Base-by-base conservation (phyloP, 2,888 invertebrate species). In the Diplolepis rosae region DNA sequence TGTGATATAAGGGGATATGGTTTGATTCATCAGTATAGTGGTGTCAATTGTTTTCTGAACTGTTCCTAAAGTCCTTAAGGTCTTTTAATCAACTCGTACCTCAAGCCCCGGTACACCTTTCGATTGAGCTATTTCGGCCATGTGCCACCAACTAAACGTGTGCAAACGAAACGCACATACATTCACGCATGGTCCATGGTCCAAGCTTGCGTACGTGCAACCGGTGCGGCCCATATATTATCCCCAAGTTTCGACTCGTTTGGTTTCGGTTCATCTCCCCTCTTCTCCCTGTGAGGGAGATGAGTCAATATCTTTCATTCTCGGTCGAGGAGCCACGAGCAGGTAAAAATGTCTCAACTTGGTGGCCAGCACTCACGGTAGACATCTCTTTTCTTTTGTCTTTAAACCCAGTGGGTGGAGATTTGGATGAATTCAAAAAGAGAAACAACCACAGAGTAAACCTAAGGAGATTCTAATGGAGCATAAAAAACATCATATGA, bases 261-360 rank as follows among this genome's bases (percentile, higher is more conserved):
- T n/a, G 4, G 24, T 42, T 71, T 52, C 51, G 56, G 24, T 27
- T 54, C 18, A 15, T 77, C 77, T 67, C 72, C 74, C 56, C 65
- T 71, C 69, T 69, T 52, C 66, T 70, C 65, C 27, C n/a, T 48
- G 80, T 67, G 79, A 79, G 77, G 48, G 67, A 67, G 70, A 70
- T 67, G 70, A 67, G 70, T 70, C 70, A 70, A 70, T 70, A 70
- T 70, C 67, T 67, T 66, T 70, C 54, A 39, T 68, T 68, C 69
- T 65, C 51, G 50, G 79, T 76, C 78, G 24, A 61, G 24, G 39
- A 39, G 65, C 65, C 67, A 76, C 77, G 74, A 79, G 76, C 83
- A 84, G 84, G 84, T 85, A 85, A 85, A 85, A 85, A 85, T 84
- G 85, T 85, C 85, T 85, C 85, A 85, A 85, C 84, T 85, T 84